Percentiles rank a stretch among this genome's conserved stretches.
phyloP scores from a whole-genome alignment of 2,113 vertebrate species.

The Rallus limicola region DNA sequence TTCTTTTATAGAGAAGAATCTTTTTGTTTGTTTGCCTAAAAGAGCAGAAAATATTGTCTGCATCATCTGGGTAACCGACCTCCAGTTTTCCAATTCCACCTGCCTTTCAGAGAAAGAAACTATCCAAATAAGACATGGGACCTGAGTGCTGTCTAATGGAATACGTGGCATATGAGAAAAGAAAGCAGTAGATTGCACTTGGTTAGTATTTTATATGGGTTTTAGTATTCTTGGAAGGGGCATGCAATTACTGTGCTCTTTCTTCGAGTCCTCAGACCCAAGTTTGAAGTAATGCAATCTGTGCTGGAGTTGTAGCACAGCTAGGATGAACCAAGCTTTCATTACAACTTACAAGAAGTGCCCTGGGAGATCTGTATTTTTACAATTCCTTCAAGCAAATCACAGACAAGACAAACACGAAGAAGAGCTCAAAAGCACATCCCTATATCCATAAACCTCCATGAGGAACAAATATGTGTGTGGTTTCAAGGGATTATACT shows the following conservation, averaged over 20 bases:
- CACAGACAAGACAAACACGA: neutral
- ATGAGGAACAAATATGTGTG: neutral
- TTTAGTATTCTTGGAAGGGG: neutral
- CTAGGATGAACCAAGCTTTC: neutral
- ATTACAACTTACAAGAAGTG: neutral
- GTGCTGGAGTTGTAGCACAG: neutral
- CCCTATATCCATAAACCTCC: neutral
- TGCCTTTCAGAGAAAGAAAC: neutral
- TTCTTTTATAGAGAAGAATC: neutral
- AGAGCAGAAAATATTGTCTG: neutral
- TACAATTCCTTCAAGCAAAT: neutral
- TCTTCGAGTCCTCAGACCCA: neutral
- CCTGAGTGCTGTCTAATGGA: neutral
- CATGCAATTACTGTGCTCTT: neutral
- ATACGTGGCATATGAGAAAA: neutral
- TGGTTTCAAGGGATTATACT: neutral
- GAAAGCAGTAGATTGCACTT: neutral
- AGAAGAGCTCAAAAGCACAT: neutral
- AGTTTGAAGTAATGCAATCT: neutral
- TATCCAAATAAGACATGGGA: neutral
- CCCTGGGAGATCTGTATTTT: neutral
- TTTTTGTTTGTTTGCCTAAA: neutral
- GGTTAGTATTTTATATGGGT: neutral
- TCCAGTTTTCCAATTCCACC: neutral
- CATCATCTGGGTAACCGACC: neutral